A percentile compares a stretch with the other conserved stretches of the same genome.
These are phyloP conservation scores for Pangasius macronema DNA, from an alignment of 2,797 vertebrate species.

Conservation along the genomic window DNA sequence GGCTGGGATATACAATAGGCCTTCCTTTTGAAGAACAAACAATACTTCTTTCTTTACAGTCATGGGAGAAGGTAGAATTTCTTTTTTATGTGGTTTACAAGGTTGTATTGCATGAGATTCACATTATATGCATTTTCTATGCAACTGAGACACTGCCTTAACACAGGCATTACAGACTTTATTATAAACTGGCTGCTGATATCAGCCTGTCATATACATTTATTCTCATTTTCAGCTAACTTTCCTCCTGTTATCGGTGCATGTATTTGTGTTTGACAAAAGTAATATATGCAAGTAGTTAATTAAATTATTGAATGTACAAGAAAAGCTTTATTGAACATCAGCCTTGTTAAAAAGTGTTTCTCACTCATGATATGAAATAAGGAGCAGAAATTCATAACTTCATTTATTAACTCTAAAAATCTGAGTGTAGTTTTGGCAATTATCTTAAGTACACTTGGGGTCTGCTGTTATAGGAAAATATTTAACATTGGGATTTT, in stretches of 20 bases:
- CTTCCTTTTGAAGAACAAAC: slow-evolving; percentile 19
- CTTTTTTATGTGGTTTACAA: slow-evolving; percentile 15
- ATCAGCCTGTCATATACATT: not conserved
- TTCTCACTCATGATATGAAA: not conserved
- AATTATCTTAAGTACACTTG: not conserved
- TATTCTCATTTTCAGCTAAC: not conserved
- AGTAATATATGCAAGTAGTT: not conserved
- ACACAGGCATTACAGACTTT: not conserved
- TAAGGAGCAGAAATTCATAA: not conserved
- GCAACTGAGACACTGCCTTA: not conserved
- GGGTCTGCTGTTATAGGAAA: not conserved
- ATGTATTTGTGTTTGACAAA: not conserved
- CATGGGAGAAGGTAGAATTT: not conserved
- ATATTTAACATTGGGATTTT: not conserved
- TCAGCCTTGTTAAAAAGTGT: not conserved
- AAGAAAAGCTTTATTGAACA: not conserved
- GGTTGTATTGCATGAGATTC: not conserved
- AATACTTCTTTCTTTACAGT: slow-evolving; percentile 23
- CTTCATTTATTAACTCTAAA: not conserved
- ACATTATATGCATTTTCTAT: slow-evolving; percentile 22
- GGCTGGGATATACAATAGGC: slow-evolving; percentile 13
- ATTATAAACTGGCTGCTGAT: not conserved
- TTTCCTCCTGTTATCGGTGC: not conserved
- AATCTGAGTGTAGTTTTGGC: not conserved
- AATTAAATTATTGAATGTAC: no score